A percentile compares a stretch with the other conserved stretches of the same genome.
These are phyloP conservation scores for Agrypnus murinus DNA, from an alignment of 2,888 invertebrate genomes.

Conservation along the genomic window DNA sequence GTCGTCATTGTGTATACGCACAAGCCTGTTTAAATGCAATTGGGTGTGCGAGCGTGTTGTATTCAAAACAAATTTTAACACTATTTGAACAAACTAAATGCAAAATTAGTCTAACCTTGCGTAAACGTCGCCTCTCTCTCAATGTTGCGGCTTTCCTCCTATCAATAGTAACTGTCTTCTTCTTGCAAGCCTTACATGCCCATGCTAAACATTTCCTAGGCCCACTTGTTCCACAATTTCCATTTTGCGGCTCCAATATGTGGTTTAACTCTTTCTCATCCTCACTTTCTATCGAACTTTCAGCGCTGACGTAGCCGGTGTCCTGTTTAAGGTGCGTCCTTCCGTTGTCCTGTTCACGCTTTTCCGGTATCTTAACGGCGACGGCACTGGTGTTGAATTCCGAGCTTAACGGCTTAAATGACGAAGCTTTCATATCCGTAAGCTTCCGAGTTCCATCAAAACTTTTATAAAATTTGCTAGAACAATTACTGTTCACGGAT, in stretches of 20 bases:
- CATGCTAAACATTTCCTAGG: conserved; percentile 91
- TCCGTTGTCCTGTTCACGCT: conserved; percentile 19
- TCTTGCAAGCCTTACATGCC: conserved; percentile 98
- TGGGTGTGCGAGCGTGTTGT: no score
- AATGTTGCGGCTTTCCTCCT: conserved; percentile 97
- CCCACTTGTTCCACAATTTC: conserved; percentile 66
- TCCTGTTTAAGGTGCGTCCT: conserved; percentile 37
- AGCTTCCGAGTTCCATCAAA: conserved; percentile 17
- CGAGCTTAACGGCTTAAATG: conserved; percentile 31
- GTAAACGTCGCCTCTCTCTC: conserved; percentile 91
- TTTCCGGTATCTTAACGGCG: conserved; percentile 14
- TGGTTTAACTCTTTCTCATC: conserved; percentile 69
- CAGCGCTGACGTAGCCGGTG: conserved; percentile 67
- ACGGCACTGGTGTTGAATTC: conserved; percentile 20
- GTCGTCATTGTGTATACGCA: no score
- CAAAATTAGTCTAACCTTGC: conserved; percentile 80
- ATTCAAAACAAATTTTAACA: no score
- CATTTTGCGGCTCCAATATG: conserved; percentile 70
- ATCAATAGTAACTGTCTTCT: conserved; percentile 96
- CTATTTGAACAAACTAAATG: no score
- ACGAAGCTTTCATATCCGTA: conserved; percentile 5
- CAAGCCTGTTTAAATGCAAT: no score
- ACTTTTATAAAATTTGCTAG: conserved; percentile 32
- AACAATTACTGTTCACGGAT: conserved; percentile 9
- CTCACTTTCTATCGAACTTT: conserved; percentile 67